A percentile compares a stretch with the other conserved stretches of the same genome.
These are phyloP conservation scores for Muscicapa adusta DNA, from an alignment of 2,113 vertebrate genomes.

Conservation along the genomic window DNA sequence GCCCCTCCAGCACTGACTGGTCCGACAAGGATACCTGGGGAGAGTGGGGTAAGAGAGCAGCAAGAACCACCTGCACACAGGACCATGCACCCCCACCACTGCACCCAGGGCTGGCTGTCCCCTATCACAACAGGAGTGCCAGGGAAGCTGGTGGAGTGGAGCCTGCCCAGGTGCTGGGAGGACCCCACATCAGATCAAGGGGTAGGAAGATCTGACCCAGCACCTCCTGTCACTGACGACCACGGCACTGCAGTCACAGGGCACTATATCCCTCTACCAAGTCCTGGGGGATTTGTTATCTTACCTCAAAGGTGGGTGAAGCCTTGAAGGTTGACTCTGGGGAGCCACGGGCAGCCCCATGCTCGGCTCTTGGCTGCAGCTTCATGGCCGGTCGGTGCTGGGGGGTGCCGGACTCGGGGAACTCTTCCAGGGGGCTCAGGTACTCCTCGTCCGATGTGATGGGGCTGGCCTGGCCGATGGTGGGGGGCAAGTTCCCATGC, in stretches of 20 bases:
- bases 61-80: not conserved
- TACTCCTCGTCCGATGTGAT: slow-evolving; percentile 98
- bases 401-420: slow-evolving; percentile 78
- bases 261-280: not conserved
- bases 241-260: not conserved
- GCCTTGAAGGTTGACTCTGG: slow-evolving; percentile 82
- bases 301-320: slow-evolving; percentile 91
- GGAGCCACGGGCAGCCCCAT: slow-evolving; percentile 36
- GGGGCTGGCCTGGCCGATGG: slow-evolving; percentile 86
- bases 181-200: not conserved
- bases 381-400: slow-evolving; percentile 69
- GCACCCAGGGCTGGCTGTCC: not conserved
- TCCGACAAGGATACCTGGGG: slow-evolving; percentile 83
- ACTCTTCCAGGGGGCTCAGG: slow-evolving; percentile 93
- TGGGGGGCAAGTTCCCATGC: slow-evolving; percentile 68
- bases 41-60: not conserved
- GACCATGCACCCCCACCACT: not conserved
- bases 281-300: not conserved
- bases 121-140: not conserved
- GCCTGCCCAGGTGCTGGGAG: not conserved
- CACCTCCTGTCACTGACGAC: not conserved
- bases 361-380: slow-evolving; percentile 65
- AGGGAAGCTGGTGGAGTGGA: not conserved
- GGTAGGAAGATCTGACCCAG: not conserved
- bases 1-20: slow-evolving; percentile 88